phyloP scores from a whole-genome alignment of 2,888 invertebrate genomes.

The Strigamia maritima region DNA sequence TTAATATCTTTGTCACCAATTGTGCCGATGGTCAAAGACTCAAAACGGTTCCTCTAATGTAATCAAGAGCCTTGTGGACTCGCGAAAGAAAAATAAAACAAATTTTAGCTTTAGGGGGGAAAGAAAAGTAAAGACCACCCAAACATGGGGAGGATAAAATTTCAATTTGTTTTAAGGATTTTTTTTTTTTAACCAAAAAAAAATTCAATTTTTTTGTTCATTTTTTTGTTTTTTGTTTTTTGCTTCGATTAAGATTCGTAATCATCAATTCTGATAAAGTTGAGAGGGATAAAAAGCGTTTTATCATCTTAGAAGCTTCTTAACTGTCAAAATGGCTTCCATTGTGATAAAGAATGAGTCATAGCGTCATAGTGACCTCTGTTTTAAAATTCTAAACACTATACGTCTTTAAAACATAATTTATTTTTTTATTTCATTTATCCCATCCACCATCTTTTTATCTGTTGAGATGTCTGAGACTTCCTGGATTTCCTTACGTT shows the following conservation, averaged over 20 bases:
- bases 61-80: not conserved
- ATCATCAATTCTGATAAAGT: not conserved
- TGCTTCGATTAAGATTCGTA: not conserved
- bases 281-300: not conserved
- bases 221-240: not conserved
- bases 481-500: not conserved
- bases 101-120: not conserved
- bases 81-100: not conserved
- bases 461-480: not conserved
- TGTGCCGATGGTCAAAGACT: not conserved
- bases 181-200: too few species aligned
- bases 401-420: not conserved
- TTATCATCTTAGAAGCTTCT: not conserved
- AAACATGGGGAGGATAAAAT: not conserved
- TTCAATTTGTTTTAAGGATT: too few species aligned
- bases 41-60: too few species aligned
- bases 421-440: not conserved
- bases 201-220: not conserved
- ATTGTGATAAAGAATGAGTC: slow-evolving; percentile 4
- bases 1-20: not conserved
- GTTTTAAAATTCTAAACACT: not conserved
- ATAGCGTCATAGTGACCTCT: not conserved
- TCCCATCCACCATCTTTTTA: too few species aligned
- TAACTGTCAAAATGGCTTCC: not conserved
- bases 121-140: not conserved